Base-by-base conservation (phyloP, 2,888 invertebrate species). In the Drosophila histrio region DNA sequence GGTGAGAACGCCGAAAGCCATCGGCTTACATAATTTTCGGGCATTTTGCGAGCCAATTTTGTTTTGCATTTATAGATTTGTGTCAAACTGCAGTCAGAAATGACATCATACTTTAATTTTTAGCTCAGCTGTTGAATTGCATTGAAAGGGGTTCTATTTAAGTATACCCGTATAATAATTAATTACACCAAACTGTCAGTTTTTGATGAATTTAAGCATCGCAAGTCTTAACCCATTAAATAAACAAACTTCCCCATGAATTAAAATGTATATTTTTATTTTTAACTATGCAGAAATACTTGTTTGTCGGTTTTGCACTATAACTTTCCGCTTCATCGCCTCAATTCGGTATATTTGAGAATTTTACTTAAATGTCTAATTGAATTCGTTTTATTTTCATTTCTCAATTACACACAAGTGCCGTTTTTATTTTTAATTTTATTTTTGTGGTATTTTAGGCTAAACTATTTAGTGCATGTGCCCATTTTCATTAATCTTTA, bases 391-490 rank as follows among this genome's bases (percentile, higher is more conserved):
- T 62, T 61, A 43, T 59, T 69, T 69, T 44, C 54, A 53, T 68
- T 70, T 50, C 59, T 39, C 36, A 28, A 44, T 60, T 38, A 22
- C 53, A 32, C 58, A 41, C 53, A 54, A 44, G 36, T 67, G 54
- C 43, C n/a, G 9, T n/a, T 46, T 34, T 34, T 30, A 2, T 15
- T 50, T 62, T 43, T 44, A 39, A 44, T 36, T 38, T 41, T 52
- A 17, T 36, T 54, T 39, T 49, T 59, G 77, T 66, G 69, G 47
- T 82, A 69, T 73, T 81, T 70, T 66, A 56, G 64, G 67, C 75
- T 66, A 72, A 82, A 79, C 82, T 80, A 85, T 79, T 81, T 83
- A 72, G 83, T 86, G 81, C 80, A 70, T 82, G 67, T 81, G 72
- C 70, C 58, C 68, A 62, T 58, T 70, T 61, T 49, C 41, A 39